Conservation (phyloP, 2,888 invertebrate species). For the Orthosia incerta region DNA sequence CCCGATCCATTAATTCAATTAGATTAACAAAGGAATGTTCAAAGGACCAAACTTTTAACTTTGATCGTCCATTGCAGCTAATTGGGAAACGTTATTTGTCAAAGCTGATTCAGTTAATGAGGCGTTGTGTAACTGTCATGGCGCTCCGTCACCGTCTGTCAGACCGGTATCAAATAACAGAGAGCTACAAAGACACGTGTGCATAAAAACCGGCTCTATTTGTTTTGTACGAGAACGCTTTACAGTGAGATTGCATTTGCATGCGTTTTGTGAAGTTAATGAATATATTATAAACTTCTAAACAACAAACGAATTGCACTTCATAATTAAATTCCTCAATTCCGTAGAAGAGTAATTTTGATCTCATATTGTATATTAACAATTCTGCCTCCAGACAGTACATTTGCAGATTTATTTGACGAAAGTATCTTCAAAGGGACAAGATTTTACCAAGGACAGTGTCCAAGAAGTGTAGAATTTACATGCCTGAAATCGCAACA, state of each 20-base stretch:
- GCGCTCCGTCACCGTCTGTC: slow-evolving; percentile 42
- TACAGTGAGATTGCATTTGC: slow-evolving; percentile 45
- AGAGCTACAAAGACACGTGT: slow-evolving; percentile 24
- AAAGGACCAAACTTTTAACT: slow-evolving; percentile 67
- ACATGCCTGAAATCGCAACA: not conserved
- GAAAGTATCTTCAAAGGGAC: slow-evolving; percentile 1
- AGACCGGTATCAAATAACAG: slow-evolving; percentile 55
- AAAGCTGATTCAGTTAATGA: slow-evolving; percentile 69
- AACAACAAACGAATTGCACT: slow-evolving; percentile 27
- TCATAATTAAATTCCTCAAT: slow-evolving; percentile 17
- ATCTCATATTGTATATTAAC: not conserved
- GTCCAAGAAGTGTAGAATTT: slow-evolving; percentile 6
- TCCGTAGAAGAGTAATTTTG: slow-evolving; percentile 2
- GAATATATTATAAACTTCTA: slow-evolving; percentile 47
- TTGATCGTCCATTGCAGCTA: slow-evolving; percentile 70
- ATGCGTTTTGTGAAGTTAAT: slow-evolving; percentile 48
- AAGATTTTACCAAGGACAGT: not conserved
- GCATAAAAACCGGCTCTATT: slow-evolving; percentile 49
- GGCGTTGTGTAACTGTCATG: slow-evolving; percentile 58
- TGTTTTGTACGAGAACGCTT: slow-evolving; percentile 28
- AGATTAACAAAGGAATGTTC: slow-evolving; percentile 69
- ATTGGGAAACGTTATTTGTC: slow-evolving; percentile 71
- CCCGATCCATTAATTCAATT: slow-evolving; percentile 68
- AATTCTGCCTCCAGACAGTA: not conserved
- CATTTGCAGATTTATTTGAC: slow-evolving; percentile 6